Evolutionary conservation across 2,797 vertebrate genomes (phyloP).

Genomic region (Channa striata): DNA sequence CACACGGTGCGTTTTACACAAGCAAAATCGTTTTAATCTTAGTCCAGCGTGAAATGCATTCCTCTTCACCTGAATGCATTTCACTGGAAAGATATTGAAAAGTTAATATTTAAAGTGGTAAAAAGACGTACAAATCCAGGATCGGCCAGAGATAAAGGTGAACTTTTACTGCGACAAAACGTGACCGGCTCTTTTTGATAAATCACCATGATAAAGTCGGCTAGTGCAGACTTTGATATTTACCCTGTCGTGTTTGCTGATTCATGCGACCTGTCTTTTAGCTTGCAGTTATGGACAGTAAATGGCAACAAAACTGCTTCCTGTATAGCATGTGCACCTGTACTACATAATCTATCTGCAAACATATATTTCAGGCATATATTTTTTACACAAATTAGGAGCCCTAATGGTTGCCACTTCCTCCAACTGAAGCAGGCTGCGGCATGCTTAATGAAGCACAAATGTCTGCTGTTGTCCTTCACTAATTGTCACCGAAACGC

Average conservation of each 20-base stretch:
- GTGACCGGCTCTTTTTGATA: background rate
- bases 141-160: background rate
- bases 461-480: background rate
- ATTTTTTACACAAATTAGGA: background rate
- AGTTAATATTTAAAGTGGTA: background rate
- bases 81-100: background rate
- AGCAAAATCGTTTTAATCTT: conserved; percentile 5
- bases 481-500: background rate
- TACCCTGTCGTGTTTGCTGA: conserved; percentile 2
- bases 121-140: background rate
- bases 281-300: background rate
- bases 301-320: background rate
- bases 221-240: background rate
- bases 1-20: conserved; percentile 23
- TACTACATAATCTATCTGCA: background rate
- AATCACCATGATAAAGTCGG: background rate
- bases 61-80: background rate
- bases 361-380: too few relatives aligned
- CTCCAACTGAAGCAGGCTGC: background rate
- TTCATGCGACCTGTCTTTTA: conserved; percentile 14
- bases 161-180: background rate
- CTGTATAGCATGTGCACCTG: background rate
- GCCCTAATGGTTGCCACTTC: background rate
- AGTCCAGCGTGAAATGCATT: background rate
- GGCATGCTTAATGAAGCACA: background rate